Conservation (phyloP, 2,797 vertebrate species). For the Scolopax rusticola region DNA sequence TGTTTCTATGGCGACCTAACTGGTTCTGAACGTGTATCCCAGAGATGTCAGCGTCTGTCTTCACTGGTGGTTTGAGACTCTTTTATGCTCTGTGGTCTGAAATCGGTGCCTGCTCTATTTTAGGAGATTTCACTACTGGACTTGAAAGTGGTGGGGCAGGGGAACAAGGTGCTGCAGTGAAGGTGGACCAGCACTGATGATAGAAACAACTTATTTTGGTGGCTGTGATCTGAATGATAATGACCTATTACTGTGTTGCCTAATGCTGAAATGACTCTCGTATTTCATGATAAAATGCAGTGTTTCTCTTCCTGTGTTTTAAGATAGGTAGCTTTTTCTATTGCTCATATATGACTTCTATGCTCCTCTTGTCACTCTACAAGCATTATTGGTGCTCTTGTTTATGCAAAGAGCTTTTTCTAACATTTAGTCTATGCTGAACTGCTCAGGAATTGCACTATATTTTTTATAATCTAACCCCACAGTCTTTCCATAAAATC, state of each 20-base stretch:
- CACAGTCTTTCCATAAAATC: conserved; percentile 52
- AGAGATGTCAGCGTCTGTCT: fast-evolving
- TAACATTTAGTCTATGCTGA: background rate
- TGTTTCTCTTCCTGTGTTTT: background rate
- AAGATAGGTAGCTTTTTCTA: background rate
- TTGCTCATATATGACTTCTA: background rate
- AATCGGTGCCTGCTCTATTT: background rate
- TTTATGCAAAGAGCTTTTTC: conserved; percentile 11
- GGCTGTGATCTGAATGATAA: background rate
- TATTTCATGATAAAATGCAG: background rate
- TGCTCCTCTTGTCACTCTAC: background rate
- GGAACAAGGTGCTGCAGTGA: background rate
- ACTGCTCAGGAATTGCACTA: background rate
- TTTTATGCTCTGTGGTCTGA: background rate
- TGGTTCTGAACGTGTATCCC: fast-evolving
- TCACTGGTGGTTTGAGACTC: background rate
- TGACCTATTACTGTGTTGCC: background rate
- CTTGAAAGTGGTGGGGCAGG: background rate
- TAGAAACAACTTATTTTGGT: background rate
- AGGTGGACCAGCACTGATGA: background rate
- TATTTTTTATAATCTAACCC: conserved; percentile 36
- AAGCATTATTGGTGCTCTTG: background rate
- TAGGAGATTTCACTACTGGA: background rate
- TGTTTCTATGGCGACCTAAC: background rate
- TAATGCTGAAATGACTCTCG: background rate